Base-by-base conservation (phyloP, 2,797 vertebrate genomes). In the Pseudochromis fuscus region DNA sequence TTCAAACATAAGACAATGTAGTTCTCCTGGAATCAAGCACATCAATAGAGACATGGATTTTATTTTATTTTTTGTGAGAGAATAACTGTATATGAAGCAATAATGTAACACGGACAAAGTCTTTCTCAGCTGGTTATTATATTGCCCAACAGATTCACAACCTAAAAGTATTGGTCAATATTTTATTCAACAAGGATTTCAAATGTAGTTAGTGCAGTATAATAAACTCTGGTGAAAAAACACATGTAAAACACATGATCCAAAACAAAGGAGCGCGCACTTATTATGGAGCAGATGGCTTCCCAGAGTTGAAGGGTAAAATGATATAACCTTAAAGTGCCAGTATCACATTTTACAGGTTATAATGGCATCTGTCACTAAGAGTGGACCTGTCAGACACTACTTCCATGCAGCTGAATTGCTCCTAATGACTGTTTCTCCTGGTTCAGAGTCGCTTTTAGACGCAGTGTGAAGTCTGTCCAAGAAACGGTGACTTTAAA, bases 311-410 rank as follows among this genome's bases (percentile, higher is more conserved):
- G 81, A 90, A 85, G 83, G 84, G 85, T 88, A 91, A 93, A 90
- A 90, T 89, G 87, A 91, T 93, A 86, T 91, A 92, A 92, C 93
- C 91, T 92, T 93, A 92, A 94, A 93, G 90, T 90, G 89, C 82
- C 89, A 92, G 87, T 91, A 92, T 93, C 90, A 90, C 92, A 92
- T 93, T 94, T 94, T 94, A 87, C 87, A 93, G 92, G 90, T 93
- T 92, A 88, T 93, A 94, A 94, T 93, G 93, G 93, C 91, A 92
- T 93, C 93, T 93, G 93, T 93, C 93, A 92, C 87, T 77, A 88
- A 91, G 90, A 91, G 90, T 84, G 89, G 85, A 92, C 90, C 92
- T 93, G 92, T 93, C 92, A 93, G 89, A 89, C 85, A 76, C 78
- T 90, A 90, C 89, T 91, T 91, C 92, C 89, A 87, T 90, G 90